phyloP scores from a whole-genome alignment of 2,797 vertebrate species.

The Tragopan temminckii region DNA sequence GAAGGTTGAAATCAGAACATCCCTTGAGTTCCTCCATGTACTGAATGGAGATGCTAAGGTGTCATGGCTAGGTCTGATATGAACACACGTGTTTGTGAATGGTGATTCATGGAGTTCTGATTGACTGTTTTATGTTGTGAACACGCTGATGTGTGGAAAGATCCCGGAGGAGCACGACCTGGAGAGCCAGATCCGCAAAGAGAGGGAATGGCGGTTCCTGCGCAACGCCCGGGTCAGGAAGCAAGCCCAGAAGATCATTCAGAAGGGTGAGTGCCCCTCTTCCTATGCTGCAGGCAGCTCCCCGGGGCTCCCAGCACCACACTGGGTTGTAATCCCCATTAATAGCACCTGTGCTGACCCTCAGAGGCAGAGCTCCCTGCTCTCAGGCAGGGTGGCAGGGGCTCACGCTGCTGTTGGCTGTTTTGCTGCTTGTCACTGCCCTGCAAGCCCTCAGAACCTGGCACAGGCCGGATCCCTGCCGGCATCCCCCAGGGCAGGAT shows the following conservation, averaged over 20 bases:
- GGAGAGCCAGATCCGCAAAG: slow-evolving; percentile 96
- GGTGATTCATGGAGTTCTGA: accelerated
- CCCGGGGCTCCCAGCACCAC: accelerated
- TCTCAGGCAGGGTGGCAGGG: not conserved
- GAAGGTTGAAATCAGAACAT: not conserved
- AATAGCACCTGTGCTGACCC: accelerated
- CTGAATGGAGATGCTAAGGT: not conserved
- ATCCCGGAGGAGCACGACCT: slow-evolving; percentile 96
- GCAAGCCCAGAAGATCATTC: slow-evolving; percentile 90
- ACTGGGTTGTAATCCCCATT: accelerated
- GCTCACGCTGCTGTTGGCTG: not conserved
- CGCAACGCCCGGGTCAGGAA: slow-evolving; percentile 90
- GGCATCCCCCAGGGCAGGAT: not conserved
- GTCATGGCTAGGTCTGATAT: not conserved
- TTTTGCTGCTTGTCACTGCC: accelerated
- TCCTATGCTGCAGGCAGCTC: not conserved
- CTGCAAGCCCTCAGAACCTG: not conserved
- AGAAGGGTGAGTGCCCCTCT: slow-evolving; percentile 85
- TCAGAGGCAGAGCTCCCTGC: accelerated
- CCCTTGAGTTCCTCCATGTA: not conserved
- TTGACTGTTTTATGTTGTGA: not conserved
- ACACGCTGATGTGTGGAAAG: slow-evolving; percentile 63
- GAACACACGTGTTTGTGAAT: too few species aligned
- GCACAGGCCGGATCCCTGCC: not conserved
- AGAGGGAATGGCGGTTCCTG: slow-evolving; percentile 96